Evolutionary conservation across 2,113 vertebrate species (phyloP), one percentile per base, ranked within the genome.

Genomic region (Alexandromys fortis): DNA sequence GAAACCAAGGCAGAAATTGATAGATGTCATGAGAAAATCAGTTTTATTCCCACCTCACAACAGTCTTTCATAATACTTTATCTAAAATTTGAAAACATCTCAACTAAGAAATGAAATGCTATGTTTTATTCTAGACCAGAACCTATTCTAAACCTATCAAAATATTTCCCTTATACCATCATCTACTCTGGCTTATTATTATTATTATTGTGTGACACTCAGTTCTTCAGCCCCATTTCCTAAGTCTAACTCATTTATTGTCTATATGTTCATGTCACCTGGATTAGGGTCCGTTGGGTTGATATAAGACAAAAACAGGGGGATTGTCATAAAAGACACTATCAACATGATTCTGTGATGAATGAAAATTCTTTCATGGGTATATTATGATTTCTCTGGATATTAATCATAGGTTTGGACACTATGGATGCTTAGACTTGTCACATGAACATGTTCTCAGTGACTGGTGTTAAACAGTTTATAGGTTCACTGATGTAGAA

Each of bases 21-120:
- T 45, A 58, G 33, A 73, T 82, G 5, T 4, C 5, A 17, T 65
- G 30, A 81, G 26, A 87, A 85, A 68, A 75, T 45, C 26, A 35
- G 7, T 67, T 94, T 85, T 68, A 26, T 70, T 89, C 28, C 19
- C 4, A 58, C 58, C 49, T 73, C 47, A 70, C 26, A 75, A 55
- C 83, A 33, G 30, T 1, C 0, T 67, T 68, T 10, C n/a, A 77
- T 49, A 88, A 42, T 22, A 75, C 7, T 86, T 90, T 78, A 83
- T 75, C 91, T 61, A 90, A 87, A 95, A 78, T 72, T 24, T n/a
- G 75, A 83, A 78, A 90, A 22, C 78, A 72, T 7, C 49, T 49
- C 8, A 78, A 45, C 24, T 90, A 81, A 67, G 86, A 17, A 16
- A 13, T 8, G 77, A 72, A 73, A 47, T 55, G 22, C 65, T 78